These are phyloP conservation scores for Desmophyllum pertusum DNA, from an alignment of 92 coral and sea anemone genomes.

Conservation along the genomic window DNA sequence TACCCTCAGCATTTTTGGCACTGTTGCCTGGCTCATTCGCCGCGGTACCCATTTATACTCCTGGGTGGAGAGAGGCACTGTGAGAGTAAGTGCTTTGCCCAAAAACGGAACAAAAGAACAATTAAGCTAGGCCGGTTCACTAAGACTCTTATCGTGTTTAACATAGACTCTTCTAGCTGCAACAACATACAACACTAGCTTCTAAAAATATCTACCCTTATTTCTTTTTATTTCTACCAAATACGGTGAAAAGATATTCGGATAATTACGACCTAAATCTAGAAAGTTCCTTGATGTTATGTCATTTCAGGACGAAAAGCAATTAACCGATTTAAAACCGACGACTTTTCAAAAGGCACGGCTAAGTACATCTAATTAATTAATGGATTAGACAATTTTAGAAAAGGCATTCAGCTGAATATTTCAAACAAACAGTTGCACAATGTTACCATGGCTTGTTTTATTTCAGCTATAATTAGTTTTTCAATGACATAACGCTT, in stretches of 20 bases:
- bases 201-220: background rate
- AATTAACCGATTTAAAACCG: background rate
- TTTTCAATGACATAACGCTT: slow-evolving; percentile 7
- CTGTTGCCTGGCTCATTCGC: too few species aligned
- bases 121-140: background rate
- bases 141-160: background rate
- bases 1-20: too few species aligned
- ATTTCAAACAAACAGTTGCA: slow-evolving; percentile 6
- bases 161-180: background rate
- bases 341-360: background rate
- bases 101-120: too few species aligned
- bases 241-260: background rate
- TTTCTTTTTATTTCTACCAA: too few species aligned
- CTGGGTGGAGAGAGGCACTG: too few species aligned
- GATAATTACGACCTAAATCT: background rate
- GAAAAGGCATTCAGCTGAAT: background rate
- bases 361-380: background rate
- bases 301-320: background rate
- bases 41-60: too few species aligned
- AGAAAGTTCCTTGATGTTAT: background rate
- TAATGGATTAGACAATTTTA: background rate
- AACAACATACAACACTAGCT: background rate
- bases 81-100: too few species aligned
- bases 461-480: background rate
- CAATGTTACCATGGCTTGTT: background rate